Conservation (phyloP, 1,140 invertebrate genomes). For the Planococcus citri region DNA sequence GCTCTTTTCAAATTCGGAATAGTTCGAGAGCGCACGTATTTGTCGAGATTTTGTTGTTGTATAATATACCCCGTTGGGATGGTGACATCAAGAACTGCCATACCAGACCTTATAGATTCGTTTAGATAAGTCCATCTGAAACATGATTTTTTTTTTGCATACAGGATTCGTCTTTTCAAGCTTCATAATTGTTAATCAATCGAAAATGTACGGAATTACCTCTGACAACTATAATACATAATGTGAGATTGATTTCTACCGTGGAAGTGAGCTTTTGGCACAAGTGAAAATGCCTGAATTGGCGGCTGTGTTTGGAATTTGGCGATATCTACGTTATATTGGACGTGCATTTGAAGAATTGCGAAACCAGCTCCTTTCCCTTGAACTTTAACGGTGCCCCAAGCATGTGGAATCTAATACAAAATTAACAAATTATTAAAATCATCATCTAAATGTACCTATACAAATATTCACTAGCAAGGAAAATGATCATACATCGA, state of each 20-base stretch:
- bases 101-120: conserved; percentile 71
- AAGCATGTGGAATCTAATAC: conserved; percentile 70
- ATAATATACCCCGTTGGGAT: conserved; percentile 90
- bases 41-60: conserved; percentile 77
- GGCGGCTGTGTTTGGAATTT: conserved; percentile 76
- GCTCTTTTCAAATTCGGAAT: conserved; percentile 74
- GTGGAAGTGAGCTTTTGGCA: conserved; percentile 56
- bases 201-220: no score
- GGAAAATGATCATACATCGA: conserved; percentile 46
- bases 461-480: no score
- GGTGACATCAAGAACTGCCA: conserved; percentile 80
- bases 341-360: conserved; percentile 83
- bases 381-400: conserved; percentile 80
- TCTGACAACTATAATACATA: conserved; percentile 64
- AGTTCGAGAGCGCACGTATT: conserved; percentile 57
- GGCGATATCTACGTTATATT: conserved; percentile 84
- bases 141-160: conserved; percentile 23
- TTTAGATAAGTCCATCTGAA: conserved; percentile 60
- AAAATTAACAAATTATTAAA: conserved; percentile 16
- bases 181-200: no score
- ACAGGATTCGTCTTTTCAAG: no score
- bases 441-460: no score
- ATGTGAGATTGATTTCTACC: conserved; percentile 91
- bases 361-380: conserved; percentile 83
- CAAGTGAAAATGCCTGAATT: conserved; percentile 57